A percentile compares a stretch with the other conserved stretches of the same genome.
Evolutionary conservation across 1,140 invertebrate genomes (phyloP).

Genomic region (Nasonia giraulti): DNA sequence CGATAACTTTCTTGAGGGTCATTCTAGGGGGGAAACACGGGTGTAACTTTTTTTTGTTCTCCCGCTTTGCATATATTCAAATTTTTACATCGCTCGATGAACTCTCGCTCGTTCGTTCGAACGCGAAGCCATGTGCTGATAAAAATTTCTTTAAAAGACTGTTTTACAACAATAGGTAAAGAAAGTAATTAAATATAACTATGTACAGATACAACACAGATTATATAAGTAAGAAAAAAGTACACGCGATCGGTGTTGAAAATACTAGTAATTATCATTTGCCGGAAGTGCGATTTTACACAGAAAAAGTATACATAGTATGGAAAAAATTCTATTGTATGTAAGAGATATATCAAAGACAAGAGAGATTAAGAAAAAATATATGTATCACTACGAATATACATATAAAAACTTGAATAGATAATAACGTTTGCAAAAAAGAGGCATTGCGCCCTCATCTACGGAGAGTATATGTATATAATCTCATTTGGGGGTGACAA

Average conservation of each 20-base stretch:
- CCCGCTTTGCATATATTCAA: conserved; percentile 2
- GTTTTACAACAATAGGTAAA: not conserved
- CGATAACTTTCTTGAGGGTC: not conserved
- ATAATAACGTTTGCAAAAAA: conserved; percentile 4
- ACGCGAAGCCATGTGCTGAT: not conserved
- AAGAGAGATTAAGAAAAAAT: conserved; percentile 28
- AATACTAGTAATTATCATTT: not conserved
- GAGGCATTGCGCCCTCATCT: conserved; percentile 2
- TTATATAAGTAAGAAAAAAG: conserved; percentile 25
- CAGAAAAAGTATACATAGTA: conserved; percentile 34
- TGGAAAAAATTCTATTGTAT: conserved; percentile 4
- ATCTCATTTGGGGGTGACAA: conserved; percentile 3
- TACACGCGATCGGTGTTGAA: not conserved
- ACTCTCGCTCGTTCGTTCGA: conserved; percentile 28
- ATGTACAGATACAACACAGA: conserved; percentile 25
- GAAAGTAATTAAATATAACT: not conserved
- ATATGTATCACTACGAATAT: conserved; percentile 18
- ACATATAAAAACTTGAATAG: not conserved
- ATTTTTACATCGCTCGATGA: conserved; percentile 43
- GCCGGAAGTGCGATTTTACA: conserved; percentile 53
- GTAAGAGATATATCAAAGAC: not conserved
- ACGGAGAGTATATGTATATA: conserved; percentile 7
- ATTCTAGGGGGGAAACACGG: not conserved
- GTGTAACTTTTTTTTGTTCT: not conserved
- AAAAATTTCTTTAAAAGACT: not conserved